phyloP scores from a whole-genome alignment of 2,797 vertebrate genomes.

The Lithobates sylvaticus region DNA sequence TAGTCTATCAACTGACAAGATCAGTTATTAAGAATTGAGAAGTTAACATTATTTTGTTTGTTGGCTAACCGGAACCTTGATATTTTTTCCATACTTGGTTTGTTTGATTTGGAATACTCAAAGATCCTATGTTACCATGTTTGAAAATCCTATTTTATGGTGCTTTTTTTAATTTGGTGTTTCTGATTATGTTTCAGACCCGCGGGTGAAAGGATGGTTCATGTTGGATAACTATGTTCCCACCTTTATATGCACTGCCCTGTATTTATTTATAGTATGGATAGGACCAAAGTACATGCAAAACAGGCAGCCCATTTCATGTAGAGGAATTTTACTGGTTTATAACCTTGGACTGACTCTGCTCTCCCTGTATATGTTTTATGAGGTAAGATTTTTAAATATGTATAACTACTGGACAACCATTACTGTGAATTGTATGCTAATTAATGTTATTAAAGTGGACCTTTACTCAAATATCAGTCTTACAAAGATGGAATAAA shows the following conservation, averaged over 20 bases:
- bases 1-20: too few relatives aligned
- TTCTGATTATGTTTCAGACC: constrained; percentile 81
- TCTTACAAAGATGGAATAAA: too few relatives aligned
- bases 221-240: constrained; percentile 91
- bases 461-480: too few relatives aligned
- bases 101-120: too few relatives aligned
- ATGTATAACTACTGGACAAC: background rate
- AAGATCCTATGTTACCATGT: too few relatives aligned
- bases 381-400: constrained; percentile 82
- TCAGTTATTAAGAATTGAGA: too few relatives aligned
- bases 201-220: constrained; percentile 91
- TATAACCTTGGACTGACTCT: constrained; percentile 93
- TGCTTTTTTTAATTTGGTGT: constrained; percentile 20
- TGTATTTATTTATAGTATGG: constrained; percentile 94
- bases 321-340: constrained; percentile 86
- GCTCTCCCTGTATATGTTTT: constrained; percentile 96
- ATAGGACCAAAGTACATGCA: constrained; percentile 94
- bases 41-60: too few relatives aligned
- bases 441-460: background rate
- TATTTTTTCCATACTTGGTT: too few relatives aligned
- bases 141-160: too few relatives aligned
- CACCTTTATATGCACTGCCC: constrained; percentile 85
- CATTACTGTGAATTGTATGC: background rate
- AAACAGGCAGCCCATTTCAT: constrained; percentile 84
- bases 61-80: too few relatives aligned